Percentiles rank a stretch among this genome's conserved stretches.
Evolutionary conservation across 2,888 invertebrate genomes (phyloP).

Genomic region (Agriopis leucophaearia): DNA sequence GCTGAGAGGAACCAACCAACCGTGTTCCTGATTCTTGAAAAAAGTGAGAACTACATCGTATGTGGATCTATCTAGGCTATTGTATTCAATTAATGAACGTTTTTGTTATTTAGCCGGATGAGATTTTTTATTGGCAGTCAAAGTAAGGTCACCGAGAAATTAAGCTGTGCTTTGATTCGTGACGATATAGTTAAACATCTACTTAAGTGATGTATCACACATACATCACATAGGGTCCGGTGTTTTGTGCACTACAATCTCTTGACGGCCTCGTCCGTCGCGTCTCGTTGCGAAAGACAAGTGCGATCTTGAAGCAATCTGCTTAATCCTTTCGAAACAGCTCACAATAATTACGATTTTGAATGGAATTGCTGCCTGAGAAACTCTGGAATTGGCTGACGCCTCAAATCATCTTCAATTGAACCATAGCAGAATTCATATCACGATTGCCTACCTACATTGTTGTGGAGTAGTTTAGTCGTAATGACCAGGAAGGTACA

Average conservation of each 20-base stretch:
- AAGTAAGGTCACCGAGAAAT: conserved; percentile 44
- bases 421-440: conserved; percentile 24
- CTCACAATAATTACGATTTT: conserved; percentile 49
- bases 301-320: conserved; percentile 48
- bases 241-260: conserved; percentile 47
- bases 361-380: conserved; percentile 48
- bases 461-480: background rate
- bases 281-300: conserved; percentile 47
- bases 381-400: conserved; percentile 40
- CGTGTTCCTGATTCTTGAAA: conserved; percentile 42
- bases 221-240: conserved; percentile 46
- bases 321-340: conserved; percentile 53
- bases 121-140: conserved; percentile 41
- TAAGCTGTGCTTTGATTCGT: conserved; percentile 42
- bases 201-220: conserved; percentile 34
- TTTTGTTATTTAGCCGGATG: conserved; percentile 40
- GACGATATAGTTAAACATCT: conserved; percentile 48
- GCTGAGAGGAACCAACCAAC: conserved; percentile 36
- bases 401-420: conserved; percentile 37
- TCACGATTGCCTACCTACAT: conserved; percentile 19
- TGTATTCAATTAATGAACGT: conserved; percentile 31
- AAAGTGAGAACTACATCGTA: conserved; percentile 43
- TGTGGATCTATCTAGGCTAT: conserved; percentile 36
- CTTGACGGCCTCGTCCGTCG: conserved; percentile 45
- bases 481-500: background rate